Conservation (phyloP, 2,888 invertebrate genomes). For the Hydroisotoma schaefferi region DNA sequence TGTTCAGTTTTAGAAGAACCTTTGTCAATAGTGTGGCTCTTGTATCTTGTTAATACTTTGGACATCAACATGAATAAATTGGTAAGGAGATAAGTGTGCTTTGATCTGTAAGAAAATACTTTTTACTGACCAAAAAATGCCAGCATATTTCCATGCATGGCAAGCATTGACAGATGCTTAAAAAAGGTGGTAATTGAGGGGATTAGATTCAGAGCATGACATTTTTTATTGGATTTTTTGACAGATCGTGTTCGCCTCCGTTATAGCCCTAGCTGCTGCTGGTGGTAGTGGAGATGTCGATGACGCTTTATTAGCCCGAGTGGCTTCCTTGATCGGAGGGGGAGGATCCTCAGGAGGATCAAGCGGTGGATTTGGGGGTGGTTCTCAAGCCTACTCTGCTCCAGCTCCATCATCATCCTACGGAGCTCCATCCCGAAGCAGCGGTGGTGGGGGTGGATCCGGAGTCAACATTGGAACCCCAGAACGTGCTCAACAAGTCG, state of each 20-base stretch:
- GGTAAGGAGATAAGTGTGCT: constrained; percentile 19
- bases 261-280: constrained; percentile 32
- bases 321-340: background rate
- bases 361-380: constrained; percentile 9
- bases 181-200: too few species aligned
- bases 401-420: constrained; percentile 18
- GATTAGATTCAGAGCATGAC: too few species aligned
- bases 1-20: constrained; percentile 18
- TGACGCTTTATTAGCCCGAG: constrained; percentile 20
- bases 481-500: constrained; percentile 26
- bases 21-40: background rate
- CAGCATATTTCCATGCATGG: background rate
- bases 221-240: background rate
- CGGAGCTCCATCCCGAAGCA: constrained; percentile 23
- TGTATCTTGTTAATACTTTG: too few species aligned
- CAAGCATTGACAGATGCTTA: too few species aligned
- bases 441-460: constrained; percentile 14
- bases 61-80: constrained; percentile 26
- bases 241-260: constrained; percentile 30
- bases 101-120: background rate
- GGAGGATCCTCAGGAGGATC: constrained; percentile 18
- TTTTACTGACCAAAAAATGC: background rate
- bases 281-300: constrained; percentile 33
- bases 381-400: constrained; percentile 8
- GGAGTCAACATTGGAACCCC: constrained; percentile 15